Evolutionary conservation across 2,888 invertebrate genomes (phyloP), one percentile per base, ranked within the genome.

Genomic region (Oscheius sp.): DNA sequence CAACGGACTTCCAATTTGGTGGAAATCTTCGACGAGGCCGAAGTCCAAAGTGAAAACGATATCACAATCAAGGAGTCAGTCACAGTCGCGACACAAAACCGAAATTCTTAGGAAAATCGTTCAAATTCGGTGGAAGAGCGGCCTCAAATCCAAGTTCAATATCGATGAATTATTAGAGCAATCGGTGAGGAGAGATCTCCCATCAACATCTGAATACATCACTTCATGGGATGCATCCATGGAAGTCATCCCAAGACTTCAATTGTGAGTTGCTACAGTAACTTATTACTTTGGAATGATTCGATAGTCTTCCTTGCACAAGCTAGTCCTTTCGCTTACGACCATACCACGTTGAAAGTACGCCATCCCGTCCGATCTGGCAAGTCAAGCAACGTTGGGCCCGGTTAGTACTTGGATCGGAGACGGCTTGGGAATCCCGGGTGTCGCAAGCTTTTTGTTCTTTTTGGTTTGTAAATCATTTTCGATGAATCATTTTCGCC

Each of bases 1-100:
- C 85, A 85, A 65, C 68, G 85, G 17, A 80, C 77, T 34, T 75
- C 81, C 5, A 78, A 79, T 17, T 70, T 72, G 46, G 71, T 70
- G 1, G 65, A 80, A 25, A 55, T 84, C 17, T 73, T 75, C 34
- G 69, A 69, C 8, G 37, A 70, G 45, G 66, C 71, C 0, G 61
- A 27, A 20, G 25, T 65, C 1, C 20, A 34, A 65, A n/a, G 46
- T 34, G 3, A 23, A 33, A 31, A 52, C 0, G 65, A 52, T 39
- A 29, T 65, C 3, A 15, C 25, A 1, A 23, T 55, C 15, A 31
- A 53, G 3, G 68, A 77, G 57, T 64, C 29, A 17, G 64, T 50
- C 10, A 25, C 20, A 27, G 17, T 23, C n/a, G 3, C 5, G n/a
- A n/a, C n/a, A n/a, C n/a, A n/a, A 17, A 10, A 33, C 6, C 20